Evolutionary conservation across 2,797 vertebrate species (phyloP).

Genomic region (Premnoplex brunnescens): DNA sequence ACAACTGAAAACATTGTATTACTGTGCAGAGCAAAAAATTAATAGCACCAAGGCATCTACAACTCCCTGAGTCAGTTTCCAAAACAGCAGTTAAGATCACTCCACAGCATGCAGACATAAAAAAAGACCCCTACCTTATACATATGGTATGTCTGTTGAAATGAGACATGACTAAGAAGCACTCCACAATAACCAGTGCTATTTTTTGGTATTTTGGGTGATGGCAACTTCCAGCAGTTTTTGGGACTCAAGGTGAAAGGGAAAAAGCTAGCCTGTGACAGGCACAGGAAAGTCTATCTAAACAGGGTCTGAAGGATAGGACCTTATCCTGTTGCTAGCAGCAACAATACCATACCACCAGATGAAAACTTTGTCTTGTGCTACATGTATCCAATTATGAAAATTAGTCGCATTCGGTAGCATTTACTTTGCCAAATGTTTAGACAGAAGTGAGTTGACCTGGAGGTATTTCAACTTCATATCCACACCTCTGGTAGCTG

Average conservation of each 20-base stretch:
- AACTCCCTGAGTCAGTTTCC: neutral
- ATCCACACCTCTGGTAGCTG: neutral
- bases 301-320: neutral
- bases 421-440: neutral
- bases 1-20: slow-evolving; percentile 10
- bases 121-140: neutral
- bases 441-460: neutral
- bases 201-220: neutral
- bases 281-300: neutral
- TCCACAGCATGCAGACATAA: neutral
- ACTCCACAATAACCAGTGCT: neutral
- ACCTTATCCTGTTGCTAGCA: neutral
- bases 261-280: neutral
- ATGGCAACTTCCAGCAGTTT: neutral
- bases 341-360: neutral
- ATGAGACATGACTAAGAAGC: neutral
- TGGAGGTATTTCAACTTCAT: neutral
- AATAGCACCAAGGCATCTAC: neutral
- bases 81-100: neutral
- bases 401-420: neutral
- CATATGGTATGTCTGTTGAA: neutral
- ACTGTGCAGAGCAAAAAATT: neutral
- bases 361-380: neutral
- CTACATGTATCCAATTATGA: neutral
- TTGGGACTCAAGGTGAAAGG: neutral